These are phyloP conservation scores for Microcebus jonahi DNA, from an alignment of 2,113 vertebrate genomes.

Conservation along the genomic window DNA sequence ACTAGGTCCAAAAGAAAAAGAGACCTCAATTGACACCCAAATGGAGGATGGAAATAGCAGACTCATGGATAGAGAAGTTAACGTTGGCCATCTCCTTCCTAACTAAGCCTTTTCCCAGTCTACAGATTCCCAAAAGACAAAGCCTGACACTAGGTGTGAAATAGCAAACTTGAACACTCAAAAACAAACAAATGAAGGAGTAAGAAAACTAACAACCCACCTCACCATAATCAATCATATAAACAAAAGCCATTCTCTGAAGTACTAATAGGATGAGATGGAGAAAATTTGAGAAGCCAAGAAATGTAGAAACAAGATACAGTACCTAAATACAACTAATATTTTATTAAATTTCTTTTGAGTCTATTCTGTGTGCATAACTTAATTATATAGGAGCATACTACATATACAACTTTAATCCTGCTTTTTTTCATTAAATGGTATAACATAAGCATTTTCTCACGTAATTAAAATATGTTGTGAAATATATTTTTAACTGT, in stretches of 20 bases:
- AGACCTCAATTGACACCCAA: not conserved
- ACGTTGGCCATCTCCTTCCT: not conserved
- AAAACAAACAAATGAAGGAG: not conserved
- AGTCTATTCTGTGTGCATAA: not conserved
- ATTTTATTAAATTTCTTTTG: not conserved
- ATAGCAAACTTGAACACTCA: not conserved
- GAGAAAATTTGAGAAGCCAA: slow-evolving; percentile 13
- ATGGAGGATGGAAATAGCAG: not conserved
- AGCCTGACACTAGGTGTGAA: not conserved
- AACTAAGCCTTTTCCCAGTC: not conserved
- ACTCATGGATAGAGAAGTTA: not conserved
- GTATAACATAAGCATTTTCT: not conserved
- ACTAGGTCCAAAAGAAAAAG: not conserved
- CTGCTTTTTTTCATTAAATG: not conserved
- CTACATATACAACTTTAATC: not conserved
- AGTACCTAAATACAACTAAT: not conserved
- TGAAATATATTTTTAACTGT: not conserved
- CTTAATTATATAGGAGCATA: not conserved
- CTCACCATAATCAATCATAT: not conserved
- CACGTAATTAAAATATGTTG: slow-evolving; percentile 16
- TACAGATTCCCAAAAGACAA: not conserved
- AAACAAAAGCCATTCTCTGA: not conserved
- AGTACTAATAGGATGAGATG: not conserved
- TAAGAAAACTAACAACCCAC: not conserved
- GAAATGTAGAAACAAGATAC: not conserved